phyloP scores from a whole-genome alignment of 2,113 vertebrate genomes.

The Zootoca vivipara region DNA sequence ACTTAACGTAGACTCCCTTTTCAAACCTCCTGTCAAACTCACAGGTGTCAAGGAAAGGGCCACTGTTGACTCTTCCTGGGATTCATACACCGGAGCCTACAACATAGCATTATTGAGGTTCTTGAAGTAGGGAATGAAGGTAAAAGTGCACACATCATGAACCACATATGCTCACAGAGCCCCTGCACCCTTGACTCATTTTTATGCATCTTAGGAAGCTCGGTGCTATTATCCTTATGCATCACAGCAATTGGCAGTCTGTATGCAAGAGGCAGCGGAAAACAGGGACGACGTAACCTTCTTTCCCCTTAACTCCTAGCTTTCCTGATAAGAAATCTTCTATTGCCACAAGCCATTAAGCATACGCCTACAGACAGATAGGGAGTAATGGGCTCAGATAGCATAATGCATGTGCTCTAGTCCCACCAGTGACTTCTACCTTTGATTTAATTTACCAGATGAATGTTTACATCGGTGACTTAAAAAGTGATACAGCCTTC shows the following conservation, averaged over 20 bases:
- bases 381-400: not conserved
- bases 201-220: not conserved
- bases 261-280: not conserved
- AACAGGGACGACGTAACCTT: not conserved
- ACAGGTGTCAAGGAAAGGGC: too few relatives aligned
- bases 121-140: not conserved
- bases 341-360: not conserved
- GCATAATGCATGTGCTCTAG: accelerated
- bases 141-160: too few relatives aligned
- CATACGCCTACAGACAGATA: not conserved
- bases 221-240: not conserved
- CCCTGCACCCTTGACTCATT: not conserved
- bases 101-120: not conserved
- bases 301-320: not conserved
- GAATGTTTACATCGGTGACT: not conserved
- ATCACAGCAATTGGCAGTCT: not conserved
- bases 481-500: slow-evolving; percentile 22
- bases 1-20: too few relatives aligned
- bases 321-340: not conserved
- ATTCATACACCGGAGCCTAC: not conserved
- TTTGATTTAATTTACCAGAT: slow-evolving; percentile 44
- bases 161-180: not conserved
- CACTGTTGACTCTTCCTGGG: not conserved
- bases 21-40: too few relatives aligned
- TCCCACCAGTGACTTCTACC: slow-evolving; percentile 12